phyloP scores from a whole-genome alignment of 2,113 vertebrate species.

The Columba janthina region DNA sequence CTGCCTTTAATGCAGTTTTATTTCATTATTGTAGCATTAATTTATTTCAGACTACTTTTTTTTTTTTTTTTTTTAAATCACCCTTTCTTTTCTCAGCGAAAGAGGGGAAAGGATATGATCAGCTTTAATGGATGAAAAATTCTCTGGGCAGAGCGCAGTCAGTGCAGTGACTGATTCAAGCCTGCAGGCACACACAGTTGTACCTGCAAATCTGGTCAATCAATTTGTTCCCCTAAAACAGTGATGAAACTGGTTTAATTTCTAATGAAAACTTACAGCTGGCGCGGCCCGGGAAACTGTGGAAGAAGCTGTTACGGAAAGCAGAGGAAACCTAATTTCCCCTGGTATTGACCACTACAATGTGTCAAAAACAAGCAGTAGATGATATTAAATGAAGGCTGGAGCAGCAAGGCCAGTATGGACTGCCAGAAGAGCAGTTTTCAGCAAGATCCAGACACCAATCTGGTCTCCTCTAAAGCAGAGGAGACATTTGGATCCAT shows the following conservation, averaged over 20 bases:
- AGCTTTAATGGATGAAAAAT: neutral
- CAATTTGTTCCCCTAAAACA: neutral
- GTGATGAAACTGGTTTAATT: neutral
- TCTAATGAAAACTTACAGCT: neutral
- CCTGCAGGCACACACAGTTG: neutral
- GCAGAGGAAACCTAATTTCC: neutral
- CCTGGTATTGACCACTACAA: neutral
- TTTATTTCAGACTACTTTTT: neutral
- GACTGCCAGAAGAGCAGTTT: neutral
- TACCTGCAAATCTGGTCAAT: neutral
- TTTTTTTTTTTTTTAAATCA: neutral
- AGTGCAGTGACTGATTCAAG: neutral
- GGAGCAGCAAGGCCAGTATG: neutral
- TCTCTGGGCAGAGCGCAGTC: neutral
- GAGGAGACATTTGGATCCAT: neutral
- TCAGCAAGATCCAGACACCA: neutral
- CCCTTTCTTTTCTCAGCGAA: neutral
- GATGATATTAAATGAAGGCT: neutral
- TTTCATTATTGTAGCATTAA: neutral
- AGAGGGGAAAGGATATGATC: neutral
- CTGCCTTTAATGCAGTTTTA: neutral
- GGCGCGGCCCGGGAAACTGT: neutral
- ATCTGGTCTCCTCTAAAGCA: neutral
- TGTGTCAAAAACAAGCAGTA: neutral
- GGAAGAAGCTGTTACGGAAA: neutral